Percentiles rank a stretch among this genome's conserved stretches.
Evolutionary conservation across 2,797 vertebrate species (phyloP).

Genomic region (Poecilia wingei): DNA sequence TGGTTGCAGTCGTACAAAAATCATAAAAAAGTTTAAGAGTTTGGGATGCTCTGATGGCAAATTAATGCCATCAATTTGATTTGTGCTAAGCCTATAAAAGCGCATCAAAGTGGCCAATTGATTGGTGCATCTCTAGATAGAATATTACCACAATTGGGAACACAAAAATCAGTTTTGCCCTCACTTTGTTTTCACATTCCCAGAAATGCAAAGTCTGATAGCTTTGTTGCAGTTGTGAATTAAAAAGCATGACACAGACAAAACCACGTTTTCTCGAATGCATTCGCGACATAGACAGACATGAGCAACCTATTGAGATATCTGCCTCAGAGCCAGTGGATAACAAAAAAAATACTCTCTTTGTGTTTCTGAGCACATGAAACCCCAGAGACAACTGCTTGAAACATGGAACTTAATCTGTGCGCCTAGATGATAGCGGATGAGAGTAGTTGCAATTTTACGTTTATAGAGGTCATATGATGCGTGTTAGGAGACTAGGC

Average conservation of each 20-base stretch:
- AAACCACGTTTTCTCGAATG: conserved; percentile 70
- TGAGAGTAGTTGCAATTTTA: conserved; percentile 34
- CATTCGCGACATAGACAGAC: conserved; percentile 70
- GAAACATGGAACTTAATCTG: conserved; percentile 31
- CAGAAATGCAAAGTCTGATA: conserved; percentile 70
- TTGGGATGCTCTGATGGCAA: too few relatives aligned
- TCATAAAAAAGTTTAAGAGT: neutral
- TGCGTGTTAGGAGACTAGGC: conserved; percentile 45
- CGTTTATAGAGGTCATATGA: conserved; percentile 39
- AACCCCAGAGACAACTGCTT: conserved; percentile 38
- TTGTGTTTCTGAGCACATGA: conserved; percentile 47
- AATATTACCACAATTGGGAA: neutral
- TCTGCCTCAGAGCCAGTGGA: conserved; percentile 66
- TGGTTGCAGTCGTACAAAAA: neutral
- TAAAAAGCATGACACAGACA: conserved; percentile 76
- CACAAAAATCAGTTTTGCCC: neutral
- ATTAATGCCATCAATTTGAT: neutral
- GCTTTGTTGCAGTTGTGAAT: conserved; percentile 70
- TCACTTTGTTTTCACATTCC: conserved; percentile 24
- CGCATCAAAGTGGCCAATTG: neutral
- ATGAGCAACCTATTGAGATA: conserved; percentile 72
- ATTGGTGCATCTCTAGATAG: conserved; percentile 1
- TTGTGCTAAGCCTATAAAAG: neutral
- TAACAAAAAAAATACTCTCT: conserved; percentile 36
- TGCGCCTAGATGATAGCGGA: conserved; percentile 27